These are phyloP conservation scores for Laticauda laticaudata DNA, from an alignment of 2,113 vertebrate species.

Conservation along the genomic window DNA sequence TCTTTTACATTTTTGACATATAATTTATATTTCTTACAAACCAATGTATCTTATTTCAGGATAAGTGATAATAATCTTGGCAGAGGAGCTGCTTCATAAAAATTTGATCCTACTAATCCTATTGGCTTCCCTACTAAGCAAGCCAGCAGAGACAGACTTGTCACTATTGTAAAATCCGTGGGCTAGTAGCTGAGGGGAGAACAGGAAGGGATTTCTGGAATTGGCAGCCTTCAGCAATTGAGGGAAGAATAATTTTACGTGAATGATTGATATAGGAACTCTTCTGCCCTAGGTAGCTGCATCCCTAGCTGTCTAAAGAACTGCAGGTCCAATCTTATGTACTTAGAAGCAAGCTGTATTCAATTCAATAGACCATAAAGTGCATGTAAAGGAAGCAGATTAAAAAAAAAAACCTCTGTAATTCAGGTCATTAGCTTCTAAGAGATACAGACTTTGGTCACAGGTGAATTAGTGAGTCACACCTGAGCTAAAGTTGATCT, in stretches of 20 bases:
- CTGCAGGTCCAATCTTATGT: neutral
- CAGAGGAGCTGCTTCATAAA: neutral
- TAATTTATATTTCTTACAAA: neutral
- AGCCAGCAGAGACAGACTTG: neutral
- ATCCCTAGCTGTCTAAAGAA: neutral
- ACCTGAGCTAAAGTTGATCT: neutral
- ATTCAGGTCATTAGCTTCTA: neutral
- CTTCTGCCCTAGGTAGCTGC: neutral
- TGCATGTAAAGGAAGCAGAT: neutral
- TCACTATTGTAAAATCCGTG: neutral
- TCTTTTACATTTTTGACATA: neutral
- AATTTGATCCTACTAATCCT: neutral
- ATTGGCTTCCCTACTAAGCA: neutral
- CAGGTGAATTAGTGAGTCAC: neutral
- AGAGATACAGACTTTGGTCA: neutral
- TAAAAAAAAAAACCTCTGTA: neutral
- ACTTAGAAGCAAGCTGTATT: neutral
- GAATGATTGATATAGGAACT: neutral
- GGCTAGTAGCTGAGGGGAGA: fast-evolving
- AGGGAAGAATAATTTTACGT: neutral
- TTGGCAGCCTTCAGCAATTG: neutral
- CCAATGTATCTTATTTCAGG: neutral
- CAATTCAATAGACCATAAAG: neutral
- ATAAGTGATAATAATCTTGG: fast-evolving
- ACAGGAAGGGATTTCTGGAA: neutral